Percentiles rank a stretch among this genome's conserved stretches.
These are phyloP conservation scores for Scopus umbretta DNA, from an alignment of 2,113 vertebrate species.

Conservation along the genomic window DNA sequence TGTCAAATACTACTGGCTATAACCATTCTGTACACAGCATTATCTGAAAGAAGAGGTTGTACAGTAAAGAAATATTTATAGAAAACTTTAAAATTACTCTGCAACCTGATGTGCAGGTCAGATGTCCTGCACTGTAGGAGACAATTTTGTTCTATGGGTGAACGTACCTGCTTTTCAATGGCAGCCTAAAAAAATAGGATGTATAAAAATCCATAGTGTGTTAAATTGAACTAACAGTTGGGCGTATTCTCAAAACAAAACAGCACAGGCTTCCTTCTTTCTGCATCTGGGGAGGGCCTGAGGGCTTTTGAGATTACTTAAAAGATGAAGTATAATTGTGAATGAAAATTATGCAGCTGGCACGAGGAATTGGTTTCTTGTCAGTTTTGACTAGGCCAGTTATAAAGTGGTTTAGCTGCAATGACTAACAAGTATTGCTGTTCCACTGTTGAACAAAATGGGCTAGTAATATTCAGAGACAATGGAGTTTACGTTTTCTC, in stretches of 20 bases:
- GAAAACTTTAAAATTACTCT: neutral
- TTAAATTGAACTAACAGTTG: neutral
- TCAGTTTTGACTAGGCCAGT: neutral
- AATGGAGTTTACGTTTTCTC: neutral
- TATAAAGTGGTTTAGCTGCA: neutral
- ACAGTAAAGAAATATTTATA: neutral
- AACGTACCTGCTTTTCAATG: neutral
- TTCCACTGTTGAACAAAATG: neutral
- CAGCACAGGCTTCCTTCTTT: neutral
- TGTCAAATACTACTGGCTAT: neutral
- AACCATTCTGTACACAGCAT: neutral
- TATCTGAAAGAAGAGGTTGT: neutral
- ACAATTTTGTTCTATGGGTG: neutral
- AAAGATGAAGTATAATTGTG: neutral
- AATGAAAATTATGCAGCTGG: constrained; percentile 22
- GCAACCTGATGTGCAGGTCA: neutral
- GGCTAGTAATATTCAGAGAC: neutral
- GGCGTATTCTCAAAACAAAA: neutral
- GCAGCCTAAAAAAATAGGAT: neutral
- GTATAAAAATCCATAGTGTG: neutral
- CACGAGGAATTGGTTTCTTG: neutral
- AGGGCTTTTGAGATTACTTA: neutral
- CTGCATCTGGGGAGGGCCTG: neutral
- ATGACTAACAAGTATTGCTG: neutral
- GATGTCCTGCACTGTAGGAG: neutral